Percentiles rank a stretch among this genome's conserved stretches.
Evolutionary conservation across 2,113 vertebrate genomes (phyloP).

Genomic region (Ailurus styani): DNA sequence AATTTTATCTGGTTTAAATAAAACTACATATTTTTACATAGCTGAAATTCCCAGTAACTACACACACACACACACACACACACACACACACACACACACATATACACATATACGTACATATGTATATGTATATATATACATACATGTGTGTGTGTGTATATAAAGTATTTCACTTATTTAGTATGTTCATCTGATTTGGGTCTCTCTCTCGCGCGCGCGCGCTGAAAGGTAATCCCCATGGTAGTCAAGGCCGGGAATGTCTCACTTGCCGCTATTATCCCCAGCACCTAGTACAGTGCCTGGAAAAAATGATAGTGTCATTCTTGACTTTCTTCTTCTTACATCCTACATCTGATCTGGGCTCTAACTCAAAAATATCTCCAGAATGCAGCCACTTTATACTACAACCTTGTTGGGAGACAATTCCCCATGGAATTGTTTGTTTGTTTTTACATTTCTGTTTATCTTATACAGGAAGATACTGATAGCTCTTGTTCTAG

Average conservation of each 20-base stretch:
- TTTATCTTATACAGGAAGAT: not conserved
- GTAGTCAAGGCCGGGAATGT: not conserved
- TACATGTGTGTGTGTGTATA: too few species aligned
- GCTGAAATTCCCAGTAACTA: not conserved
- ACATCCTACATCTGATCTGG: not conserved
- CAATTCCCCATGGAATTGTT: not conserved
- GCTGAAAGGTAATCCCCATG: not conserved
- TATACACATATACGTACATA: too few species aligned
- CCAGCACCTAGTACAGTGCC: not conserved
- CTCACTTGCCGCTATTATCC: too few species aligned
- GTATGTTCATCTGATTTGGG: not conserved
- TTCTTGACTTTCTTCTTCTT: not conserved
- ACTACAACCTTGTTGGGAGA: not conserved
- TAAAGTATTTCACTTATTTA: not conserved
- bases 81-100: too few species aligned
- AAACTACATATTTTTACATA: not conserved
- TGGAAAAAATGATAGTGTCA: not conserved
- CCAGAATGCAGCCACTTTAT: not conserved
- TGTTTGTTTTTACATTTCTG: not conserved
- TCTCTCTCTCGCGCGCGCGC: not conserved
- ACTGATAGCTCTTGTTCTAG: not conserved
- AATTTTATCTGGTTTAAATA: conserved; percentile 22
- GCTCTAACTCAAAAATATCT: not conserved
- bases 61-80: too few species aligned
- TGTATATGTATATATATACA: too few species aligned